Evolutionary conservation across 2,113 vertebrate species (phyloP), one percentile per base, ranked within the genome.

Genomic region (Barbus barbus): DNA sequence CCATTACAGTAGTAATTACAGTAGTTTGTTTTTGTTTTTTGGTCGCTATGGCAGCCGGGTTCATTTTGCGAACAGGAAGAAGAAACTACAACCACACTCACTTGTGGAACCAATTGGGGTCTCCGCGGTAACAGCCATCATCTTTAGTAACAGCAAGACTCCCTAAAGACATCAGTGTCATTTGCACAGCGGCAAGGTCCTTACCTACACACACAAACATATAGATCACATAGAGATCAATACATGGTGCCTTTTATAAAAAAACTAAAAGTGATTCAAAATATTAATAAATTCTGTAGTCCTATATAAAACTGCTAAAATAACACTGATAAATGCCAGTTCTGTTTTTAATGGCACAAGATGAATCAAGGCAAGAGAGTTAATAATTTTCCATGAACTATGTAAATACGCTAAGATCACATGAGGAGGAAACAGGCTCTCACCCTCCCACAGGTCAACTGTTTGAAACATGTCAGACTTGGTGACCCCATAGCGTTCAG

Each of bases 401-500:
- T 51, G 48, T 51, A 5, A 69, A 5, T 69, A 20, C 4, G 9
- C 33, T 36, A 22, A 69, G 65, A 36, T 22, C 65, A 22, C 67
- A 28, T 41, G 16, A 38, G 67, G 28, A 56, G 38, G 31, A 24
- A 41, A 26, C 12, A 20, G 58, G n/a, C 9, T 18, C 18, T 94
- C 84, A 97, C 98, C 93, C 93, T 99, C 97, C 88, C 92, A 99
- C 80, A 99, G 96, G 89, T 99, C 98, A 0, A 99, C 97, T 0
- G 98, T 98, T 94, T 99, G 98, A 92, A 99, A 99, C 26, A 98
- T 93, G 82, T 99, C 97, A 0, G 95, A 97, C 92, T 98, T 97
- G 87, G 91, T 94, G 89, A 98, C 92, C 0, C 98, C 97, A 0
- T 97, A 99, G 56, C 88, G 93, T 90, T 99, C 97, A 0, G 97